phyloP scores from a whole-genome alignment of 2,113 vertebrate species.

The Pygoscelis antarcticus region DNA sequence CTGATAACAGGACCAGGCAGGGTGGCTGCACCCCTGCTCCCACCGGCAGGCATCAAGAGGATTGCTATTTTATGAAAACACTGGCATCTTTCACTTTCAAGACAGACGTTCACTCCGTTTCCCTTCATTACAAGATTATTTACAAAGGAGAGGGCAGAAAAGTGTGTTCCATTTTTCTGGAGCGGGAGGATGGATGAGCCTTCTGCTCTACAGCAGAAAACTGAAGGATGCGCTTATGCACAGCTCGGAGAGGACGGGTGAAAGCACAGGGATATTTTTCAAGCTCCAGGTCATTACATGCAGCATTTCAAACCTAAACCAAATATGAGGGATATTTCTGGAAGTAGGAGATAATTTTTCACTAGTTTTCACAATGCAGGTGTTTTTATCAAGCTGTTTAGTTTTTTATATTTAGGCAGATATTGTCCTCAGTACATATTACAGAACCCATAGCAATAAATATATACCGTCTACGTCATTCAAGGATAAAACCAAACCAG shows the following conservation, averaged over 20 bases:
- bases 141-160: neutral
- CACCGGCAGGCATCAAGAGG: too few relatives aligned
- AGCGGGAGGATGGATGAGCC: neutral
- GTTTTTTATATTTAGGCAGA: neutral
- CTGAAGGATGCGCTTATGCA: neutral
- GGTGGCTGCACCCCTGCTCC: neutral
- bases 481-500: neutral
- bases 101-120: neutral
- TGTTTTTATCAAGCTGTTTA: neutral
- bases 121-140: neutral
- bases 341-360: neutral
- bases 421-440: neutral
- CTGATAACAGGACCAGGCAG: neutral
- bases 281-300: neutral
- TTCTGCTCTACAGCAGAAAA: neutral
- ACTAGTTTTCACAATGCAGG: neutral
- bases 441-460: rapidly evolving
- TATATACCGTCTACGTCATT: too few relatives aligned
- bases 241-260: neutral
- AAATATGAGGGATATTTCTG: neutral
- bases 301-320: neutral
- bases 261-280: neutral
- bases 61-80: neutral
- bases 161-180: neutral
- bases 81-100: neutral